phyloP scores from a whole-genome alignment of 1,140 invertebrate species.

The Portunus trituberculatus region DNA sequence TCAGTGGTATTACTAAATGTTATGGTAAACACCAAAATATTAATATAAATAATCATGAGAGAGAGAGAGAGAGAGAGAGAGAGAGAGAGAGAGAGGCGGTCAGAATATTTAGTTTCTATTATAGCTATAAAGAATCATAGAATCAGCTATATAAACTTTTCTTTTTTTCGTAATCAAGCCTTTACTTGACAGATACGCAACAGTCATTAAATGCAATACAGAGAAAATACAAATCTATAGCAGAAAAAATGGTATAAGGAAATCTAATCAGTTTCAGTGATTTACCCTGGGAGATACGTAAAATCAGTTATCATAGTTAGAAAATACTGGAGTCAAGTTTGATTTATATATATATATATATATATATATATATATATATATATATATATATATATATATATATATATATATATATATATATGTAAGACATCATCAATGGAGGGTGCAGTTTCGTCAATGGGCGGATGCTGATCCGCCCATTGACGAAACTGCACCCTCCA shows the following conservation, averaged over 20 bases:
- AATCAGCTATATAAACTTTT: no score
- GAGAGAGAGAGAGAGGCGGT: background rate
- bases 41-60: background rate
- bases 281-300: background rate
- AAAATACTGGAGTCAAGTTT: background rate
- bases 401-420: conserved; percentile 26
- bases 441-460: no score
- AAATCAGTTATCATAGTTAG: background rate
- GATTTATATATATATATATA: background rate
- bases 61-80: background rate
- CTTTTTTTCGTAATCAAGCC: no score
- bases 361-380: conserved; percentile 26
- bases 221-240: no score
- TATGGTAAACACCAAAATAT: no score
- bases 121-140: no score
- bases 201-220: no score
- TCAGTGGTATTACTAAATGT: no score
- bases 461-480: no score
- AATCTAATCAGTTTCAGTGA: background rate
- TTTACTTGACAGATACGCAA: no score
- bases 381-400: conserved; percentile 26
- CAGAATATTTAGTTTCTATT: background rate
- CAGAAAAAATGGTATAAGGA: background rate
- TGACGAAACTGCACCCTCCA: no score
- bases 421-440: no score